Conservation (phyloP, 2,888 invertebrate species). For the Eupithecia centaureata region DNA sequence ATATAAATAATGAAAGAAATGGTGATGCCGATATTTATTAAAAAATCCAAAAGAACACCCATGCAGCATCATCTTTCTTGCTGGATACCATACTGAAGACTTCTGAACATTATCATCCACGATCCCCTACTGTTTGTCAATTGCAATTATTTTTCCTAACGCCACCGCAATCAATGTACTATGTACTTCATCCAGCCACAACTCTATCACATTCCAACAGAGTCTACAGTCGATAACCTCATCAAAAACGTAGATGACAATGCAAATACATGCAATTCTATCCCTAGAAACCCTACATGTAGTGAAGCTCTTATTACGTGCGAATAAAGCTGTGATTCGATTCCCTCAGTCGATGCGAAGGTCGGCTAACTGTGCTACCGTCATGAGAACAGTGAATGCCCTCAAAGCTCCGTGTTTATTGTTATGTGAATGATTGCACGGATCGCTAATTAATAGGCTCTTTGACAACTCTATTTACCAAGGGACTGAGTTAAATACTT, state of each 20-base stretch:
- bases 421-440: slow-evolving; percentile 37
- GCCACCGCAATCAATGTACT: neutral
- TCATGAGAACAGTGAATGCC: slow-evolving; percentile 67
- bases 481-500: neutral
- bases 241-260: slow-evolving; percentile 35
- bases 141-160: slow-evolving; percentile 3
- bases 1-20: too few relatives aligned
- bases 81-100: too few relatives aligned
- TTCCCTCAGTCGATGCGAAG: slow-evolving; percentile 41
- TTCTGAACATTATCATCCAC: neutral
- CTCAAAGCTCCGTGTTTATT: slow-evolving; percentile 52
- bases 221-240: slow-evolving; percentile 28
- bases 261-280: slow-evolving; percentile 42
- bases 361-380: slow-evolving; percentile 65
- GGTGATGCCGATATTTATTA: too few relatives aligned
- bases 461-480: neutral
- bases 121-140: slow-evolving; percentile 15
- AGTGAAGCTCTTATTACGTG: slow-evolving; percentile 39
- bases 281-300: slow-evolving; percentile 36
- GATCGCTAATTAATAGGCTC: slow-evolving; percentile 44
- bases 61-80: too few relatives aligned
- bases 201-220: slow-evolving; percentile 26
- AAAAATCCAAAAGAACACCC: too few relatives aligned
- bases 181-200: neutral
- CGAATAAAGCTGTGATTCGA: slow-evolving; percentile 49